Evolutionary conservation across 1,140 invertebrate species (phyloP), one percentile per base, ranked within the genome.

Genomic region (Nasonia vitripennis): DNA sequence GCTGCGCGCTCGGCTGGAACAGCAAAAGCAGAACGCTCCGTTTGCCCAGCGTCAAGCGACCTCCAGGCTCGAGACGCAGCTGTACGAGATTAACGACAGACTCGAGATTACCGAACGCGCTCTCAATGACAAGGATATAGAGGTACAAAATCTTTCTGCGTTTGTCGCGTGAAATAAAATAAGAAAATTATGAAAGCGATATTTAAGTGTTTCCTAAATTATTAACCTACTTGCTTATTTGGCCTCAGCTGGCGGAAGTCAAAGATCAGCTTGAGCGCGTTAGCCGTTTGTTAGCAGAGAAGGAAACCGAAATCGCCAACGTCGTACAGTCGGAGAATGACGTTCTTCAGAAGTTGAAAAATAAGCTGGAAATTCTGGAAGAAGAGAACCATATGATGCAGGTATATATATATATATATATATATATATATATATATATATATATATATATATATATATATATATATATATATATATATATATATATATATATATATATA

Each of bases 1-100:
- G 1, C 94, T 98, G 87, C 95, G 96, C 86, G 96, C 96, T 82
- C 94, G 97, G 23, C 92, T 98, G 51, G 96, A 97, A 90, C 96
- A 96, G 87, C 96, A 97, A 87, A 94, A 96, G 10, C 95, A 95
- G 87, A 95, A 95, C 71, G 96, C 96, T 1, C 96, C 96, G 81
- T 95, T 96, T 84, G 94, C 95, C 12, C 95, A 96, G 85, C 95
- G 95, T 87, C 94, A 95, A 87, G 95, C 95, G 37, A 96, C 95
- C 62, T 94, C 94, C 0, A 94, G 95, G 51, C 92, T 97, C 2
- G 94, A 95, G 87, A 92, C 95, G n/a, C 95, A 95, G 48, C 93
- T 97, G 68, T 95, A 96, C 89, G 96, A 96, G 89, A 87, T 90
- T 0, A 93, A 91, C 55, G 87, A 90, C 0, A 92, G 91, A 78